phyloP scores from a whole-genome alignment of 2,113 vertebrate genomes.

The Bubo scandiacus region DNA sequence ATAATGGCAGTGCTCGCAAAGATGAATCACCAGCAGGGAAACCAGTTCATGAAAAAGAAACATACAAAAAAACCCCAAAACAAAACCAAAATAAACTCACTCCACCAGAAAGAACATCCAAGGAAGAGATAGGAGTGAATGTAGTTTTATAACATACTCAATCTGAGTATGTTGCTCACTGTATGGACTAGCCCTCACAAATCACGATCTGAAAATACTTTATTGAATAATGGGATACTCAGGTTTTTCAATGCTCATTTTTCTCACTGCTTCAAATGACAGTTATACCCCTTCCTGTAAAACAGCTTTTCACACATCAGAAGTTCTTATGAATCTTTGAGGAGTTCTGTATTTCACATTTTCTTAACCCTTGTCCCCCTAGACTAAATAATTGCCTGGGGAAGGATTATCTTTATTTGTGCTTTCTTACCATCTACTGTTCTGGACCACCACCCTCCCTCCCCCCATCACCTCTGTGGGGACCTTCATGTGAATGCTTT shows the following conservation, averaged over 20 bases:
- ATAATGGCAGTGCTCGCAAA: background rate
- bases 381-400: background rate
- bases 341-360: background rate
- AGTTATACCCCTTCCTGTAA: background rate
- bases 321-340: background rate
- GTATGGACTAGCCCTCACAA: background rate
- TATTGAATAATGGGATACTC: slow-evolving; percentile 10
- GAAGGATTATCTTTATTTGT: slow-evolving; percentile 19
- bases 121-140: background rate
- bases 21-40: background rate
- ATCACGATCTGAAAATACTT: background rate
- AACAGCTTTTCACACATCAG: background rate
- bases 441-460: background rate
- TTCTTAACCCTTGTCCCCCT: background rate
- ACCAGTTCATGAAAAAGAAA: background rate
- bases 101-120: background rate
- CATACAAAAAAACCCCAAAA: background rate
- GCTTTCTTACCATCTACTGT: background rate
- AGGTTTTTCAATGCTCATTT: background rate
- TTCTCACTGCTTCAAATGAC: background rate
- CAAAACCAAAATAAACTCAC: background rate
- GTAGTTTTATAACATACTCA: background rate
- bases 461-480: background rate
- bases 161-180: background rate
- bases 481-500: background rate